These are phyloP conservation scores for Morelia viridis DNA, from an alignment of 2,797 vertebrate genomes.

Conservation along the genomic window DNA sequence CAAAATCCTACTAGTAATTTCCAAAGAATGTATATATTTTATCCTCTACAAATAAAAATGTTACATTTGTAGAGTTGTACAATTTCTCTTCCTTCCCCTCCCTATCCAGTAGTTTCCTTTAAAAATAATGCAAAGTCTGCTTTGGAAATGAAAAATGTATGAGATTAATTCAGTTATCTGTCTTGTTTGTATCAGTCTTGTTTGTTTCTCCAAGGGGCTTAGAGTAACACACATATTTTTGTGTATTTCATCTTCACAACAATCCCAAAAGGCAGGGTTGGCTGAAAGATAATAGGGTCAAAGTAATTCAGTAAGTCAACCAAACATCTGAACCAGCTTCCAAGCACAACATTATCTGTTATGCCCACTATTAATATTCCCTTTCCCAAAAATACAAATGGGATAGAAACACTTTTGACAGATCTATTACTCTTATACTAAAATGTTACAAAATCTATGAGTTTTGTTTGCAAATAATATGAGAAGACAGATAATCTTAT, in stretches of 20 bases:
- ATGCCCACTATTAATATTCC: background rate
- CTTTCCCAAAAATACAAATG: background rate
- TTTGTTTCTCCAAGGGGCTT: background rate
- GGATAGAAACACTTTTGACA: background rate
- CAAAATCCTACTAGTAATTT: background rate
- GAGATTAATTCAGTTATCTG: background rate
- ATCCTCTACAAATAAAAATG: background rate
- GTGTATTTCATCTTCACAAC: background rate
- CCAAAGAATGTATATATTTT: background rate
- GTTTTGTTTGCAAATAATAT: background rate
- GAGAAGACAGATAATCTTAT: background rate
- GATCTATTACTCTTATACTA: background rate
- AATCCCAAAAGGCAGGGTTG: background rate
- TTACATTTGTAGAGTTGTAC: background rate
- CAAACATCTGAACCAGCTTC: background rate
- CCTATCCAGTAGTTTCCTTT: background rate
- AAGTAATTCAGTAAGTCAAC: background rate
- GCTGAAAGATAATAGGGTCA: background rate
- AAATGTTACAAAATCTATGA: background rate
- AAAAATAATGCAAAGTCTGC: background rate
- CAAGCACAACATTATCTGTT: background rate
- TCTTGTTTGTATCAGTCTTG: background rate
- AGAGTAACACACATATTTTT: background rate
- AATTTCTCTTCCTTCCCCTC: background rate
- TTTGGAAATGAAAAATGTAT: background rate